Evolutionary conservation across 2,113 vertebrate species (phyloP), one percentile per base, ranked within the genome.

Genomic region (Nothocercus nigrocapillus): DNA sequence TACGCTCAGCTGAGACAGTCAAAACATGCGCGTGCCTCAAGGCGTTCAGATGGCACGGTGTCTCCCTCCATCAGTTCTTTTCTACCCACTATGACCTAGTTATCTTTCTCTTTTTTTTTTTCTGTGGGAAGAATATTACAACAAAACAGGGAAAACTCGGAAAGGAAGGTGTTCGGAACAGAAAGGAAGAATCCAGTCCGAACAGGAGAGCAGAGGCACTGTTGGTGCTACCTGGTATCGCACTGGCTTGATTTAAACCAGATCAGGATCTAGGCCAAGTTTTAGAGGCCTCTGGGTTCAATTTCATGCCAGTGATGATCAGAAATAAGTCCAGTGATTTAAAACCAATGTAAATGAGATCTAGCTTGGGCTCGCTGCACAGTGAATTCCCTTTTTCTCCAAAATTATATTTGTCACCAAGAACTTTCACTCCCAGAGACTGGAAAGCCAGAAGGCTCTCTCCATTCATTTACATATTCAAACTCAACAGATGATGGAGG

Each of bases 21-120:
- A 80, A 19, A 51, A 53, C 49, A 72, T 0, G 0, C 47, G 20
- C 0, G 0, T 47, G n/a, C 5, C 79, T 75, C 75, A 28, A 40
- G 22, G 64, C 42, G 36, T 8, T 7, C 63, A 16, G 30, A 56
- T 16, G 61, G 70, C 58, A 56, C 42, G 20, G 24, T 6, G 38
- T 53, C 22, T 2, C 0, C 17, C 58, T 75, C 53, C 89, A 74
- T 63, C 66, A 47, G 51, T 5, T n/a, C 81, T 18, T 62, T 25
- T 68, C 89, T 30, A 6, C 42, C 32, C 18, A 1, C 1, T 9
- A 34, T 0, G 4, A 61, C 30, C 80, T 38, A 17, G 34, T 58
- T 49, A 27, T 34, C 28, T 40, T 61, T 34, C 54, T 66, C 27
- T 77, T n/a, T 49, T 49, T 49, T 49, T 49, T 80, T 81, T 24